These are phyloP conservation scores for Endotricha flammealis DNA, from an alignment of 2,888 invertebrate species.

Conservation along the genomic window DNA sequence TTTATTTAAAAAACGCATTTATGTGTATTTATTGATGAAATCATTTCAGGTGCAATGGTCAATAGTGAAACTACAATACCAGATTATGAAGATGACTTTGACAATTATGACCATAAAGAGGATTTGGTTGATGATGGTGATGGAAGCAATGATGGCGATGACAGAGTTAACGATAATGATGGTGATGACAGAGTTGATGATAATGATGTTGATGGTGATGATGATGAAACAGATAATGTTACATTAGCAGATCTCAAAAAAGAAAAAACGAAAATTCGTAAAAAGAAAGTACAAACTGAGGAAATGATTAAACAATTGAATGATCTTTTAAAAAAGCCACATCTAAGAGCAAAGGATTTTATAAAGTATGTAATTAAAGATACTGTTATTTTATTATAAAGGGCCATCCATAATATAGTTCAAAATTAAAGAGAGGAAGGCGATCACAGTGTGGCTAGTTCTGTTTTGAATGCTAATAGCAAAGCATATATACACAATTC, in stretches of 20 bases:
- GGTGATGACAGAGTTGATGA: constrained; percentile 22
- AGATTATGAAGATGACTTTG: constrained; percentile 25
- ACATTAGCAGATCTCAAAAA: constrained; percentile 54
- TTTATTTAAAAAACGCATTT: too few relatives aligned
- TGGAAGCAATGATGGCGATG: constrained; percentile 26
- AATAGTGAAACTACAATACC: constrained; percentile 34
- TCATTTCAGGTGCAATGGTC: constrained; percentile 33
- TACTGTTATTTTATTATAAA: too few relatives aligned
- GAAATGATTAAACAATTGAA: constrained; percentile 44
- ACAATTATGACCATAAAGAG: constrained; percentile 2
- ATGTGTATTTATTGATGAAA: too few relatives aligned
- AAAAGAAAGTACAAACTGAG: constrained; percentile 36
- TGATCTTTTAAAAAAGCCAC: constrained; percentile 43
- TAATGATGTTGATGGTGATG: constrained; percentile 27
- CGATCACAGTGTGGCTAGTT: too few relatives aligned
- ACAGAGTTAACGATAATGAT: constrained; percentile 35
- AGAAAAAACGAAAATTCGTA: constrained; percentile 41
- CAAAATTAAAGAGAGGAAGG: too few relatives aligned
- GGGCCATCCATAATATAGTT: too few relatives aligned
- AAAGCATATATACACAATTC: too few relatives aligned
- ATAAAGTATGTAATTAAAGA: constrained; percentile 31
- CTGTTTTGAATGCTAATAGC: too few relatives aligned
- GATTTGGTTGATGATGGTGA: constrained; percentile 15
- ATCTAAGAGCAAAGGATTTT: constrained; percentile 61
- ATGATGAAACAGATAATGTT: constrained; percentile 39